Evolutionary conservation across 1,140 invertebrate species (phyloP), one percentile per base, ranked within the genome.

Genomic region (Meloidogyne exigua): DNA sequence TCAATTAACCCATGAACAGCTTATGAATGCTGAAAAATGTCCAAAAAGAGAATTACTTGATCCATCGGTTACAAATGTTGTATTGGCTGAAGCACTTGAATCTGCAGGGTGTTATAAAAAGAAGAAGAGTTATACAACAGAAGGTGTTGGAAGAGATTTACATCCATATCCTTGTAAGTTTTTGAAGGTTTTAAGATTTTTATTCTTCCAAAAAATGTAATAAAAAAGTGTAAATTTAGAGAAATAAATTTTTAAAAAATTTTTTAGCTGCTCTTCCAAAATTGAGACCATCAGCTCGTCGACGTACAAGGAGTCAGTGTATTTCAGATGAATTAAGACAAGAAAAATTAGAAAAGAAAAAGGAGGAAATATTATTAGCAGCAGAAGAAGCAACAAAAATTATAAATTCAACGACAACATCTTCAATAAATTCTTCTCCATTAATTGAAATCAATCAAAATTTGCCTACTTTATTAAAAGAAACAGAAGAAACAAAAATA

Each of bases 111-210:
- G 42, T 32, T 81, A 84, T 68, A 71, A 74, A 21, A 66, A 25
- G 49, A 75, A 39, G 21, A 65, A 49, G 68, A 4, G 23, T 68
- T 57, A 57, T n/a, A 57, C 49, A 57, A 57, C 18, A 5, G 44
- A 2, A 44, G 15, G 15, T 18, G 28, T 63, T 32, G 49, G 65
- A 18, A 67, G 28, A 15, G 79, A 80, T 62, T 23, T 69, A 7
- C 68, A 64, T 39, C 80, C 80, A 21, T 80, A 68, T 73, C 79
- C 79, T 23, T 39, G 79, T 80, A 66, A 25, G 64, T 42, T n/a
- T 32, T 32, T 32, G 7, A 32, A 32, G 28, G 28, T 32, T 32
- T 32, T 32, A 3, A 3, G 28, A n/a, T n/a, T n/a, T 32, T 32
- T 32, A 32, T 7, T 32, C 7, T 32, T 32, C 7, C 2, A 32